phyloP scores from a whole-genome alignment of 2,797 vertebrate species.

The Prunella strophiata region DNA sequence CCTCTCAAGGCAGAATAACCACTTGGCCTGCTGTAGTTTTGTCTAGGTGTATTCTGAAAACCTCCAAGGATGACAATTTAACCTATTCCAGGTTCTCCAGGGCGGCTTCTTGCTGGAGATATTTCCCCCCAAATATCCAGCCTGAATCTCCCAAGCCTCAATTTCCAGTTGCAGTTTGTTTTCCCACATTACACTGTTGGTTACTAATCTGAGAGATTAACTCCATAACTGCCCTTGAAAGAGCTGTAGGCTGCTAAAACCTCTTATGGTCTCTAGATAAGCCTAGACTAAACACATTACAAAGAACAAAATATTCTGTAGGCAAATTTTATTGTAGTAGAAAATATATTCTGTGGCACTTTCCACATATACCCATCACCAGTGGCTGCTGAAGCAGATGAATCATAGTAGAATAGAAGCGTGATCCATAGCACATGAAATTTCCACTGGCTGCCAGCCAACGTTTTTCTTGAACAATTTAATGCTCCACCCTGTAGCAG shows the following conservation, averaged over 20 bases:
- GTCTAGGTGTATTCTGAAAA: not conserved
- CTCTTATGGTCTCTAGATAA: not conserved
- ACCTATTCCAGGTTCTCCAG: not conserved
- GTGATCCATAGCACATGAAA: constrained; percentile 49
- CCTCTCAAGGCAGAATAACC: not conserved
- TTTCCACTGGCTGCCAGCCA: constrained; percentile 77
- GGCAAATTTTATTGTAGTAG: not conserved
- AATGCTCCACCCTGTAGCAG: constrained; percentile 81
- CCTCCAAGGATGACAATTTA: not conserved
- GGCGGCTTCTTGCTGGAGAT: not conserved
- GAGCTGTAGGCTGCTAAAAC: not conserved
- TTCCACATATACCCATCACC: not conserved
- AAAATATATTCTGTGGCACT: not conserved
- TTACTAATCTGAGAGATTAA: not conserved
- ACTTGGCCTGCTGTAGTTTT: not conserved
- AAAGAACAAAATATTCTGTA: not conserved
- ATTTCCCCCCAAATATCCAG: not conserved
- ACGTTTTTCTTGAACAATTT: constrained; percentile 69
- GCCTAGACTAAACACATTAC: not conserved
- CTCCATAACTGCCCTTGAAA: not conserved
- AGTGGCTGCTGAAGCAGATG: constrained; percentile 10
- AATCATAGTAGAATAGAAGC: constrained; percentile 50
- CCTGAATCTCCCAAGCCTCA: not conserved
- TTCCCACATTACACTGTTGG: not conserved
- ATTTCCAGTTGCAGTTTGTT: not conserved